Percentiles rank a stretch among this genome's conserved stretches.
phyloP scores from a whole-genome alignment of 2,113 vertebrate genomes.

The Corythornis vintsioides region DNA sequence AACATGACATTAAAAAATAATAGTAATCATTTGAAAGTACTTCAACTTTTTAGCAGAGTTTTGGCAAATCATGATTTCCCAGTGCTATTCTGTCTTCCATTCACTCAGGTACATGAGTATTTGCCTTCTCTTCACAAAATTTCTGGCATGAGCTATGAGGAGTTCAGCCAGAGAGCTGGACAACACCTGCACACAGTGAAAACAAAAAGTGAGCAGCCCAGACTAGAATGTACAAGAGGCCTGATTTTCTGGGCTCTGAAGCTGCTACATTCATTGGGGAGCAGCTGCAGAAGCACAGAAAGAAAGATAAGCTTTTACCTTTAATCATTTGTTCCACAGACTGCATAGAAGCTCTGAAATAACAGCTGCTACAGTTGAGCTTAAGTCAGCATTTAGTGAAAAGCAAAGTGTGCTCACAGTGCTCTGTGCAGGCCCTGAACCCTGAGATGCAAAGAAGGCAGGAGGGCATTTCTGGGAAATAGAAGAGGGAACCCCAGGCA shows the following conservation, averaged over 20 bases:
- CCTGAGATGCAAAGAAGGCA: not conserved
- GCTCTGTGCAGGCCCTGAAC: not conserved
- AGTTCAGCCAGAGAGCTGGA: not conserved
- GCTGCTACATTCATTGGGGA: not conserved
- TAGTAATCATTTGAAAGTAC: too few species aligned
- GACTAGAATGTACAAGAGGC: accelerated
- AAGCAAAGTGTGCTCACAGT: not conserved
- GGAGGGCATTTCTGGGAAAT: not conserved
- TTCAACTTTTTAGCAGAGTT: not conserved
- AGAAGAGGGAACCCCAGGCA: not conserved
- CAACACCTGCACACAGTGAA: not conserved
- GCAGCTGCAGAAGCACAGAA: not conserved
- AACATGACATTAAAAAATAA: not conserved
- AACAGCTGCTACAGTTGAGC: not conserved
- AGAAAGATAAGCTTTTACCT: not conserved
- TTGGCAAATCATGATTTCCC: not conserved
- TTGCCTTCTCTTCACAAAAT: not conserved
- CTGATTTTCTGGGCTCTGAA: not conserved
- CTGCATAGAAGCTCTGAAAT: not conserved
- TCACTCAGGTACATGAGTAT: not conserved
- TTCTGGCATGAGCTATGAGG: not conserved
- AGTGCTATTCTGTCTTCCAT: not conserved
- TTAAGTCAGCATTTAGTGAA: not conserved
- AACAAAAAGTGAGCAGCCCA: not conserved
- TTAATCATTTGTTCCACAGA: not conserved